A percentile compares a stretch with the other conserved stretches of the same genome.
Conservation (phyloP, 2,113 vertebrate genomes). For the Chunga burmeisteri region DNA sequence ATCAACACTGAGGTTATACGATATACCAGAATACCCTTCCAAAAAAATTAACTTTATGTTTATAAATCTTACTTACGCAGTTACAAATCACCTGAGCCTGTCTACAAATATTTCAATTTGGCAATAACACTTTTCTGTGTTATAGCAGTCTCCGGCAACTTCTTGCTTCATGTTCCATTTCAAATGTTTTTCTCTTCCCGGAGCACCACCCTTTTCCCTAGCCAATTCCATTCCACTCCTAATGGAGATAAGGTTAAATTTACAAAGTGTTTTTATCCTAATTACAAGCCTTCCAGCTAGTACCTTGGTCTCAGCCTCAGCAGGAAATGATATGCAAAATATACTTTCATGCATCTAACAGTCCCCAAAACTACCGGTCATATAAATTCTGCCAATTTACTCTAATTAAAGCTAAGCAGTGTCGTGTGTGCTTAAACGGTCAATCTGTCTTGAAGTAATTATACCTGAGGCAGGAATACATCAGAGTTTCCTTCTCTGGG, state of each 20-base stretch:
- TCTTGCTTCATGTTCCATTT: neutral
- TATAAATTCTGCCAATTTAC: constrained; percentile 73
- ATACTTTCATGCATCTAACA: constrained; percentile 61
- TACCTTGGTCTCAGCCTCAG: constrained; percentile 28
- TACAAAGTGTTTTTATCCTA: constrained; percentile 58
- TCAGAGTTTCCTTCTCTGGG: constrained; percentile 71
- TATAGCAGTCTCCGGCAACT: neutral
- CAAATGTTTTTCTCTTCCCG: neutral
- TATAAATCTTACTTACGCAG: neutral
- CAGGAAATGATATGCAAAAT: constrained; percentile 64
- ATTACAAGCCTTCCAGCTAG: constrained; percentile 54
- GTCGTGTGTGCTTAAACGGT: constrained; percentile 78
- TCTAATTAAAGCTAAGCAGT: constrained; percentile 77
- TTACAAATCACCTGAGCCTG: neutral
- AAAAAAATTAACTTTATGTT: neutral
- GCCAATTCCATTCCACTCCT: neutral
- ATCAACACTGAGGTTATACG: neutral
- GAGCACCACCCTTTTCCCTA: neutral
- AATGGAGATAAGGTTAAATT: constrained; percentile 7
- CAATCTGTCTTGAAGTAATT: constrained; percentile 84
- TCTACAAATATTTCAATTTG: neutral
- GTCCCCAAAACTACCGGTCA: constrained; percentile 69
- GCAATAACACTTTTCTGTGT: neutral
- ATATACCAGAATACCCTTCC: neutral
- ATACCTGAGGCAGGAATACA: constrained; percentile 80